phyloP scores from a whole-genome alignment of 2,113 vertebrate genomes.

The Serinus canaria region DNA sequence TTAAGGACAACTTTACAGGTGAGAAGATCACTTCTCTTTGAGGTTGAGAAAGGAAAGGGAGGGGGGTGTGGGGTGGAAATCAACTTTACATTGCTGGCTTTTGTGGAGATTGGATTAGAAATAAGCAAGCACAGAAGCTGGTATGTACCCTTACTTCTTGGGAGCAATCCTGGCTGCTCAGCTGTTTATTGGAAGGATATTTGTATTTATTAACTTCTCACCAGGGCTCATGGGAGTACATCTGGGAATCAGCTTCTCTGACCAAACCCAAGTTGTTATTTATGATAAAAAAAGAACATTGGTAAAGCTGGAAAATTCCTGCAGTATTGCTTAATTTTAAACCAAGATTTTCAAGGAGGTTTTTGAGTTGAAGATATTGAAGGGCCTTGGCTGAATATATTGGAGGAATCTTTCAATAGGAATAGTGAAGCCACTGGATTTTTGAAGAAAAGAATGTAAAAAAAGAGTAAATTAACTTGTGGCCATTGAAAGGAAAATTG shows the following conservation, averaged over 20 bases:
- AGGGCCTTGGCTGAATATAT: not conserved
- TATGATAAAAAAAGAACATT: not conserved
- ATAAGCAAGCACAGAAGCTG: not conserved
- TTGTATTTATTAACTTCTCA: conserved; percentile 8
- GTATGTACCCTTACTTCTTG: not conserved
- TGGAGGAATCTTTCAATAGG: not conserved
- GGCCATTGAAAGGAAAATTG: not conserved
- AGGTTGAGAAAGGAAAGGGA: not conserved
- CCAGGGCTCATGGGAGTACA: not conserved
- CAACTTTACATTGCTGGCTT: not conserved
- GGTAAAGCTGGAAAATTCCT: not conserved
- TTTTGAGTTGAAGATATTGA: not conserved
- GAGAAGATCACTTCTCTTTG: not conserved
- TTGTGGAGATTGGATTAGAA: not conserved
- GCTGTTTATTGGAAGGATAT: not conserved
- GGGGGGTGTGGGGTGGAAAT: accelerated
- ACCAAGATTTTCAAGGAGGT: not conserved
- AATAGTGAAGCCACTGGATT: not conserved
- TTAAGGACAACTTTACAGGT: not conserved
- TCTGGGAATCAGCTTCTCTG: not conserved
- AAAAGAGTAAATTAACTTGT: not conserved
- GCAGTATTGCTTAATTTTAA: not conserved
- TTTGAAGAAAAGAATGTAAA: not conserved
- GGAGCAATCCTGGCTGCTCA: not conserved
- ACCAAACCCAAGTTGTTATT: not conserved